Conservation (phyloP, 2,113 vertebrate species). For the Electrona antarctica region DNA sequence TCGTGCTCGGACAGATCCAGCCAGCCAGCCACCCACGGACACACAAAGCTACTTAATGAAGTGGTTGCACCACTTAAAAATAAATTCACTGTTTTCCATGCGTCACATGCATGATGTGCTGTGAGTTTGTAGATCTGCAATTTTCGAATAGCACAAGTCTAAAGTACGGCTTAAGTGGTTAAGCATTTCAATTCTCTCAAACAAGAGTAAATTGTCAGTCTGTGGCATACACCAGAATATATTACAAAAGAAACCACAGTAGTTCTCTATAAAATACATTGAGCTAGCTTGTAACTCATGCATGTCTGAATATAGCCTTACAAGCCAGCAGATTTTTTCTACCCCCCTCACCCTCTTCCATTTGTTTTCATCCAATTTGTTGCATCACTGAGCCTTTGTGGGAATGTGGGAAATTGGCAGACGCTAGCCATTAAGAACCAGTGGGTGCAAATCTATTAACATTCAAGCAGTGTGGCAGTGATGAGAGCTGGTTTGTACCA, state of each 20-base stretch:
- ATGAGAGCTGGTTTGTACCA: conserved; percentile 60
- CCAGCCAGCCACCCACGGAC: no score
- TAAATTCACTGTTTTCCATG: no score
- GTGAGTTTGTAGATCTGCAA: no score
- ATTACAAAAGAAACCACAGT: neutral
- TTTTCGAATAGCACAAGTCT: no score
- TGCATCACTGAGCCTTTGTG: conserved; percentile 61
- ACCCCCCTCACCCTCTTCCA: neutral
- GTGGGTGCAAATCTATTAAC: conserved; percentile 66
- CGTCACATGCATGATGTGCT: no score
- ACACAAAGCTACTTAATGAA: no score
- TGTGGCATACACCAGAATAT: neutral
- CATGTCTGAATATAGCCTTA: neutral
- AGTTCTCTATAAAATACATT: neutral
- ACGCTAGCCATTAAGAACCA: conserved; percentile 38
- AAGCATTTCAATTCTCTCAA: neutral
- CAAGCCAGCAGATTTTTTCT: neutral
- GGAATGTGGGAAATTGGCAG: conserved; percentile 65
- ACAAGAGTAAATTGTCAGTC: neutral
- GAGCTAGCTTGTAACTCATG: neutral
- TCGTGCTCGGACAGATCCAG: no score
- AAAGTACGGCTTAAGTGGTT: no score
- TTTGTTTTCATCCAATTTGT: conserved; percentile 46
- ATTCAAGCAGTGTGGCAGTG: conserved; percentile 65
- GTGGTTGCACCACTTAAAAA: no score